Evolutionary conservation across 2,113 vertebrate genomes (phyloP), one percentile per base, ranked within the genome.

Genomic region (Tiliqua scincoides): DNA sequence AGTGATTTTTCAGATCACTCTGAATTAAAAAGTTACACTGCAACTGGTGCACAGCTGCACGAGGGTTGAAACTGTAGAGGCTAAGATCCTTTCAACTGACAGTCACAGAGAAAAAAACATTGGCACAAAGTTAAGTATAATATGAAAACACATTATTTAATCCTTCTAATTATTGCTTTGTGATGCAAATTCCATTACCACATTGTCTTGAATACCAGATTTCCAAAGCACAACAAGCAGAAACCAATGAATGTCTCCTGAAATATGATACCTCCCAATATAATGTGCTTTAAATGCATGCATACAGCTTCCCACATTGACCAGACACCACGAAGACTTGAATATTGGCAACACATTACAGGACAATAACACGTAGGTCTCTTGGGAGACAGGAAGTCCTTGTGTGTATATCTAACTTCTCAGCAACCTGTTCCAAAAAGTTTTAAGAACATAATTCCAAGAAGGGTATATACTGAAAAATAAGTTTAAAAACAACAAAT

Each of bases 191-290:
- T 67, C 15, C 4, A 30, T n/a, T 67, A 32, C 35, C 68, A 68
- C 2, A 18, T 52, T 52, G 21, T 40, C 68, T 71, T 54, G 8
- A 40, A 35, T 37, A 6, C 2, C 88, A 82, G 84, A 89, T 59
- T 88, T 57, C 86, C 65, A 73, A 82, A 67, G 37, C 43, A 84
- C 2, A 89, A 85, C 71, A 25, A 35, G 6, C 57, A 89, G 40
- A n/a, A 67, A 72, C 20, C 59, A 80, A 6, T 71, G 32, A 57
- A 57, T 40, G 27, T 37, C 14, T 40, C 52, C 18, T 83, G 20
- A 59, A 72, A 12, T 70, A 57, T 35, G 57, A 57, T 82, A 70
- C 32, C 15, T 8, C 8, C 37, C 32, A 15, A 32, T 32, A 57
- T 21, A 71, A 30, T 54, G 30, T 48, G 11, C 32, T 75, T 63